A percentile compares a stretch with the other conserved stretches of the same genome.
Conservation (phyloP, 2,888 invertebrate genomes). For the Netelia fuscicornis region DNA sequence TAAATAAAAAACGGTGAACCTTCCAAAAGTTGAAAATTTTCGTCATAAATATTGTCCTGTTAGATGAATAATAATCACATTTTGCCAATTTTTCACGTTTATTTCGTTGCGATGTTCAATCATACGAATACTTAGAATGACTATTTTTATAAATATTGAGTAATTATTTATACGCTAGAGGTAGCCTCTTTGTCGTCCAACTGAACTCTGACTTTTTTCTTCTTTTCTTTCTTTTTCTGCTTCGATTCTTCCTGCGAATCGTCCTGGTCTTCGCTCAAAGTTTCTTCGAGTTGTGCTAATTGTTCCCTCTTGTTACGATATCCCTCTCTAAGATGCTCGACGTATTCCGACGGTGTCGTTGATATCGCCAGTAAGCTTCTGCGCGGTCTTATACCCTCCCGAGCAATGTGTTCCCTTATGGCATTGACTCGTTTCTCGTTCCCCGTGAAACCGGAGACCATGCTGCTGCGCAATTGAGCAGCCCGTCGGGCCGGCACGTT, state of each 20-base stretch:
- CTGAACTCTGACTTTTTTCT: constrained; percentile 60
- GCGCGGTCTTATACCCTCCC: constrained; percentile 56
- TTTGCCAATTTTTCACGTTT: neutral
- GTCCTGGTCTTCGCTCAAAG: neutral
- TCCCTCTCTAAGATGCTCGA: constrained; percentile 47
- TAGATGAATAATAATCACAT: constrained; percentile 1
- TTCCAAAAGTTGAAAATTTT: no score
- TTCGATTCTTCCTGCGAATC: neutral
- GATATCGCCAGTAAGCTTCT: constrained; percentile 54
- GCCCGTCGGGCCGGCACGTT: constrained; percentile 87
- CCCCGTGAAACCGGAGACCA: constrained; percentile 84
- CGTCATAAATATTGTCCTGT: neutral
- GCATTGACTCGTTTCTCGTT: constrained; percentile 80
- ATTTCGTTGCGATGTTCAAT: neutral
- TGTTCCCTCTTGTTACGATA: constrained; percentile 53
- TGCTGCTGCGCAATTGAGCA: constrained; percentile 87
- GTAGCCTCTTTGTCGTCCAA: constrained; percentile 44
- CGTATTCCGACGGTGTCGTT: constrained; percentile 58
- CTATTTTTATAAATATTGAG: neutral
- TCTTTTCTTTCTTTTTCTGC: constrained; percentile 14
- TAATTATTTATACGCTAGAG: neutral
- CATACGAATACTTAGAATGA: neutral
- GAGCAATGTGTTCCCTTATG: constrained; percentile 31
- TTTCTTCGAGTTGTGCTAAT: constrained; percentile 20
- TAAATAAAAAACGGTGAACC: no score